Evolutionary conservation across 2,113 vertebrate species (phyloP).

Genomic region (Pelusios castaneus): DNA sequence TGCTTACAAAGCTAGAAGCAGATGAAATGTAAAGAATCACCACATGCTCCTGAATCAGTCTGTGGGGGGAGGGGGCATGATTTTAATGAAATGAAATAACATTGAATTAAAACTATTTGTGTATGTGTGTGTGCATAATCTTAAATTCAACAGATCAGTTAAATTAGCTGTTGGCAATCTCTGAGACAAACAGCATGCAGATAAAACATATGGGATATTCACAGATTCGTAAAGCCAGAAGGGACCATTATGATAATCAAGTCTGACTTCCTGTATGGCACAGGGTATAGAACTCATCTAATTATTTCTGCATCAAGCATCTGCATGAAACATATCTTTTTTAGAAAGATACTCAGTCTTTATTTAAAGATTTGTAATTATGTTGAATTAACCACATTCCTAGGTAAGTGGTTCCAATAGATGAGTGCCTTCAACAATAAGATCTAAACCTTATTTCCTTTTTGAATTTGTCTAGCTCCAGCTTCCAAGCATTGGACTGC

Average conservation of each 20-base stretch:
- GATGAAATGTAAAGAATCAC: constrained; percentile 20
- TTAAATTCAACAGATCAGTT: not conserved
- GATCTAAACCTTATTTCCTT: not conserved
- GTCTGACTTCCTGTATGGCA: not conserved
- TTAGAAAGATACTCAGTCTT: not conserved
- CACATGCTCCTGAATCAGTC: not conserved
- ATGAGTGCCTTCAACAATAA: not conserved
- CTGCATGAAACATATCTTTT: not conserved
- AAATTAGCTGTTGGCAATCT: not conserved
- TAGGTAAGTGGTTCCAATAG: not conserved
- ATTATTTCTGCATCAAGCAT: not conserved
- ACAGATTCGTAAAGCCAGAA: not conserved
- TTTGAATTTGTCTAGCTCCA: not conserved
- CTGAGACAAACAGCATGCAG: not conserved
- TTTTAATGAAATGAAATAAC: not conserved
- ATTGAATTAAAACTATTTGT: not conserved
- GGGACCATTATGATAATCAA: not conserved
- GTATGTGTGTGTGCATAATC: not conserved
- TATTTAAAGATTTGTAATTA: not conserved
- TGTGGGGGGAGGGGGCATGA: not conserved
- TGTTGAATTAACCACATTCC: not conserved
- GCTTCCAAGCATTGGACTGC: not conserved
- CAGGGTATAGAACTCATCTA: not conserved
- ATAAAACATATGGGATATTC: not conserved
- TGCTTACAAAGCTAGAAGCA: constrained; percentile 56